These are phyloP conservation scores for Norana najaformis DNA, from an alignment of 2,888 invertebrate species.

Conservation along the genomic window DNA sequence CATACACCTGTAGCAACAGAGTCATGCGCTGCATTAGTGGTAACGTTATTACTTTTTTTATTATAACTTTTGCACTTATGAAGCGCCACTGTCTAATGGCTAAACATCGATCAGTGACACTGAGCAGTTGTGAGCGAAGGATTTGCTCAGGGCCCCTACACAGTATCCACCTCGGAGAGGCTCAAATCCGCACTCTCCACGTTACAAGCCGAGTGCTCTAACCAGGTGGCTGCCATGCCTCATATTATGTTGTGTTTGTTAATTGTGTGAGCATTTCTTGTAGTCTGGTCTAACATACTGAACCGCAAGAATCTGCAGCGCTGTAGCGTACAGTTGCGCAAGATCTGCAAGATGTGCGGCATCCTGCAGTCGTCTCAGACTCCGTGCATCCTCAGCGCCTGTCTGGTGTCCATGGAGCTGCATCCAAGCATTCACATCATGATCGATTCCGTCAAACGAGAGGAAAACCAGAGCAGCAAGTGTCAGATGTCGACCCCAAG, in stretches of 20 bases:
- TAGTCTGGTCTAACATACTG: conserved; percentile 89
- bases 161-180: too few relatives aligned
- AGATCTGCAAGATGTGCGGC: conserved; percentile 86
- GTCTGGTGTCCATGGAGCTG: conserved; percentile 91
- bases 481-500: conserved; percentile 82
- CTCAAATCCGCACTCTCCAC: too few relatives aligned
- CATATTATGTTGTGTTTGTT: too few relatives aligned
- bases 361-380: conserved; percentile 75
- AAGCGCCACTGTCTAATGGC: too few relatives aligned
- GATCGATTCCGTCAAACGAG: conserved; percentile 57
- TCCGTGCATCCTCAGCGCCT: conserved; percentile 94
- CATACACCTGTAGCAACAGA: too few relatives aligned
- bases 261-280: conserved; percentile 34
- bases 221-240: conserved; percentile 27
- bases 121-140: too few relatives aligned
- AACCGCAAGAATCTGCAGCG: conserved; percentile 86
- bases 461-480: conserved; percentile 52
- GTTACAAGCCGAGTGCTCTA: too few relatives aligned
- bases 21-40: too few relatives aligned
- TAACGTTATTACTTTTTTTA: too few relatives aligned
- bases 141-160: too few relatives aligned
- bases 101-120: too few relatives aligned
- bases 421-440: conserved; percentile 76
- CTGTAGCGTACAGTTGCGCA: conserved; percentile 84
- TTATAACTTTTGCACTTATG: too few relatives aligned